phyloP scores from a whole-genome alignment of 2,888 invertebrate species.

The Rugalucina vietnamica region DNA sequence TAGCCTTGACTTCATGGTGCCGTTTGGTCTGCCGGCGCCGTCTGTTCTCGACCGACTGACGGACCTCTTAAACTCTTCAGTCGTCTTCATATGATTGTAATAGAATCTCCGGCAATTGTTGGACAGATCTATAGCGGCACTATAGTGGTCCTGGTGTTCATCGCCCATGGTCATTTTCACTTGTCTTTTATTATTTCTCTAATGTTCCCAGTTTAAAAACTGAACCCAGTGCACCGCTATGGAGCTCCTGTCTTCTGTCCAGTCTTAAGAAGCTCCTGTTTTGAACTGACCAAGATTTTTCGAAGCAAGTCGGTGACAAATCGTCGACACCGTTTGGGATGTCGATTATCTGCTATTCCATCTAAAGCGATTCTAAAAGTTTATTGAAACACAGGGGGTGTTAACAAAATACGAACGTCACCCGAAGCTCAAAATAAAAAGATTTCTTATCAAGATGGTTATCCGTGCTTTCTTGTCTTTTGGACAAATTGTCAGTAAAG shows the following conservation, averaged over 20 bases:
- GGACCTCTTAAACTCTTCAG: slow-evolving; percentile 54
- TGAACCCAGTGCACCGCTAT: no score
- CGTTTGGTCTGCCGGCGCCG: slow-evolving; percentile 45
- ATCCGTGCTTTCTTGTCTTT: background rate
- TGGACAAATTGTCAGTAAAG: background rate
- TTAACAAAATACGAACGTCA: background rate
- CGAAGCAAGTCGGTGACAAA: no score
- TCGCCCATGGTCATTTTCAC: background rate
- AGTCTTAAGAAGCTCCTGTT: no score
- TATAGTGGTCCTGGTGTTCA: slow-evolving; percentile 40
- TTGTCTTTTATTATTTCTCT: no score
- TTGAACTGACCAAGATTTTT: no score
- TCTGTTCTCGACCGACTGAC: slow-evolving; percentile 38
- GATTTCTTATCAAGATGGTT: background rate
- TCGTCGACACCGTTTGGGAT: no score
- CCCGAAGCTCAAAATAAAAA: background rate
- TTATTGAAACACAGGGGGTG: no score
- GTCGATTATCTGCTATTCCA: no score
- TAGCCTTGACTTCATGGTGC: slow-evolving; percentile 43
- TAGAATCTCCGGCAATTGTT: slow-evolving; percentile 58
- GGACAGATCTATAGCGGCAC: slow-evolving; percentile 52
- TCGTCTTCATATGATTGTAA: slow-evolving; percentile 47
- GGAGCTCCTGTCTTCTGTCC: no score
- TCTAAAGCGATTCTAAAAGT: no score
- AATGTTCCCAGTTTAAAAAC: no score